Conservation (phyloP, 2,113 vertebrate genomes). For the Gambusia holbrooki region DNA sequence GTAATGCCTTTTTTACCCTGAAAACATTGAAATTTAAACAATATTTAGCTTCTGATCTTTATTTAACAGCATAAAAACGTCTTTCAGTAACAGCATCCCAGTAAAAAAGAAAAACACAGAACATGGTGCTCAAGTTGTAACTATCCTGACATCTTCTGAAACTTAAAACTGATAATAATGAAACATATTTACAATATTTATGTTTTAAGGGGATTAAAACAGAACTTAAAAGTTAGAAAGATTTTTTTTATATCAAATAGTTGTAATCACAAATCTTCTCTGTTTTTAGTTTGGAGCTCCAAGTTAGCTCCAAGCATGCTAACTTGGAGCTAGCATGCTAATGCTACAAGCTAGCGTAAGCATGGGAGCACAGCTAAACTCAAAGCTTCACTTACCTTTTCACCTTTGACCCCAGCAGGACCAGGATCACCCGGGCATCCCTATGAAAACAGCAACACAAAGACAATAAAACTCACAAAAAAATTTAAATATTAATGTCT, state of each 20-base stretch:
- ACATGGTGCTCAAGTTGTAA: no score
- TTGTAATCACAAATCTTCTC: background rate
- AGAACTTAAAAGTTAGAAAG: background rate
- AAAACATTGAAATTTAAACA: background rate
- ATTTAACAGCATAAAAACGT: no score
- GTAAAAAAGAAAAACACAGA: no score
- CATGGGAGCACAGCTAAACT: background rate
- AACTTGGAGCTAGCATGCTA: no score
- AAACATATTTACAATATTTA: background rate
- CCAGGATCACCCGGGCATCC: conserved; percentile 84
- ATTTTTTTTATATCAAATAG: background rate
- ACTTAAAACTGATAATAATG: background rate
- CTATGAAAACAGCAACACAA: conserved; percentile 64
- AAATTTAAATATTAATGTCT: background rate
- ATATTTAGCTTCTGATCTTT: background rate
- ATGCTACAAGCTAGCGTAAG: no score
- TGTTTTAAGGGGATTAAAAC: background rate
- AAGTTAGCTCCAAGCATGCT: background rate
- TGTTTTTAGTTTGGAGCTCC: background rate
- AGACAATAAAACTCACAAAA: background rate
- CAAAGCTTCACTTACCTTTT: conserved; percentile 79
- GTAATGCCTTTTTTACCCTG: conserved; percentile 81
- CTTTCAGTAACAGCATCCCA: no score
- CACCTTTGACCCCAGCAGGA: conserved; percentile 84
- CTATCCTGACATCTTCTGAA: no score